A percentile compares a stretch with the other conserved stretches of the same genome.
Evolutionary conservation across 2,113 vertebrate species (phyloP).

Genomic region (Pseudorasbora parva): DNA sequence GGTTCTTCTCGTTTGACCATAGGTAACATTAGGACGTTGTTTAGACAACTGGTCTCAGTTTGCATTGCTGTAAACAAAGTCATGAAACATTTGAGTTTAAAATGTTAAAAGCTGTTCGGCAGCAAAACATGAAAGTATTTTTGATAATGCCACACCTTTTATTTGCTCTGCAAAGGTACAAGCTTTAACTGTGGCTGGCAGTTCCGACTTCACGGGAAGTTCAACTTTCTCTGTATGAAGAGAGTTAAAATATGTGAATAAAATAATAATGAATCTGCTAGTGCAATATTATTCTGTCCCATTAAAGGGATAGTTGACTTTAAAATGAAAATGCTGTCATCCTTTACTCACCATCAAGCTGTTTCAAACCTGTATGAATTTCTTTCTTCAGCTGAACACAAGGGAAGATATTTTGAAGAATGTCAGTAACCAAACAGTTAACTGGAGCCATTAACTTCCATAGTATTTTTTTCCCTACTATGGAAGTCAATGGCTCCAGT

Average conservation of each 20-base stretch:
- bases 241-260: slow-evolving; percentile 27
- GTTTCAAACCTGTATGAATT: too few relatives aligned
- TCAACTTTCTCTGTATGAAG: slow-evolving; percentile 76
- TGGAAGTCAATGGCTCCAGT: too few relatives aligned
- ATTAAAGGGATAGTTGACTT: not conserved
- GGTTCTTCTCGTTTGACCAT: slow-evolving; percentile 92
- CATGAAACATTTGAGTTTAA: slow-evolving; percentile 13
- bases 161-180: slow-evolving; percentile 94
- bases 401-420: too few relatives aligned
- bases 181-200: slow-evolving; percentile 83
- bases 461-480: too few relatives aligned
- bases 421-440: too few relatives aligned
- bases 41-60: slow-evolving; percentile 60
- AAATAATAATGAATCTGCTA: not conserved
- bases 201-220: slow-evolving; percentile 91
- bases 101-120: not conserved
- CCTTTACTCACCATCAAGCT: too few relatives aligned
- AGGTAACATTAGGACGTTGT: slow-evolving; percentile 80
- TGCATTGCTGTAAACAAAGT: slow-evolving; percentile 69
- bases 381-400: too few relatives aligned
- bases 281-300: not conserved
- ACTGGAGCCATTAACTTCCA: too few relatives aligned
- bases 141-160: slow-evolving; percentile 79
- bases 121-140: not conserved
- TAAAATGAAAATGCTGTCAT: too few relatives aligned